Base-by-base conservation (phyloP, 2,797 vertebrate species). In the Borostomias antarcticus region DNA sequence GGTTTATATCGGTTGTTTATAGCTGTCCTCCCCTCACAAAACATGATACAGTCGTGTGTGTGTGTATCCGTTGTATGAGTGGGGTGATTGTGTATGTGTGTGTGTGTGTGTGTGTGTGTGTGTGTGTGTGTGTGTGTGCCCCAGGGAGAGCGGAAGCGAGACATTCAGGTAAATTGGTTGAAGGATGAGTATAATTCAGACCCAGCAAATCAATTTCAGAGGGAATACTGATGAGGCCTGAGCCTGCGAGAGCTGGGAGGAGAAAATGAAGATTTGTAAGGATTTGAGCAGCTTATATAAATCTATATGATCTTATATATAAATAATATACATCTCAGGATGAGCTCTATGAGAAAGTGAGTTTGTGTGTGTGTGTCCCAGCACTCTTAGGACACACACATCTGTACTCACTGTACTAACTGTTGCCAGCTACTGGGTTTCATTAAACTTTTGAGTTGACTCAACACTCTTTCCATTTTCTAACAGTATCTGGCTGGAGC, bases 161-260 rank as follows among this genome's bases (percentile, higher is more conserved):
- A 70, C 60, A 72, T 77, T 5, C 43, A 79, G 0, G 28, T 89
- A 86, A n/a, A 90, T 77, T 88, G 88, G 82, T 79, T 87, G 82
- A 86, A 76, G 85, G 83, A 82, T 70, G 84, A 79, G 71, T 48
- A 58, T 88, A 87, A 89, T 78, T 90, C 89, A 86, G 83, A 83
- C 82, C 81, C 79, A 86, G 78, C 76, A 76, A 91, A 93, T 89
- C 85, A 75, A 88, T 90, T 90, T 90, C 76, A 84, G 83, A 83
- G n/a, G n/a, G n/a, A n/a, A n/a, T n/a, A n/a, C n/a, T n/a, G n/a
- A n/a, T n/a, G n/a, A n/a, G n/a, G n/a, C n/a, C n/a, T n/a, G n/a
- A n/a, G n/a, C n/a, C n/a, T n/a, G n/a, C n/a, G n/a, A n/a, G n/a
- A 74, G 56, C 77, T 64, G 60, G 67, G 64, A 29, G 8, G 51